A percentile compares a stretch with the other conserved stretches of the same genome.
Conservation (phyloP, 2,888 invertebrate species). For the Ichneumoninae sp. region DNA sequence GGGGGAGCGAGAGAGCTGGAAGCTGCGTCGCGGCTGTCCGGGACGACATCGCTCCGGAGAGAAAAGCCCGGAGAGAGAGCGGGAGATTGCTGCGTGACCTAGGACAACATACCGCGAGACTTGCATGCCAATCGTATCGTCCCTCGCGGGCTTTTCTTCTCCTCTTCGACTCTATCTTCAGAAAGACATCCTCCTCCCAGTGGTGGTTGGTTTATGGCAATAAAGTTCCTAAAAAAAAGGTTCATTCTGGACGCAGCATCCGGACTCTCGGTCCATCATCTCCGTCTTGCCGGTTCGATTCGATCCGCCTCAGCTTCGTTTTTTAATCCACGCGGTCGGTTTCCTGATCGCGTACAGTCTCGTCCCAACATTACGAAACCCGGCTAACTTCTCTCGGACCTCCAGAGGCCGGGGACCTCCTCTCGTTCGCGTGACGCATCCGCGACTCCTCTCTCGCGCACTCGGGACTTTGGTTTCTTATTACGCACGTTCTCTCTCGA, state of each 20-base stretch:
- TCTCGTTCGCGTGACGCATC: slow-evolving; percentile 53
- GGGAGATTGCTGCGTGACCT: slow-evolving; percentile 82
- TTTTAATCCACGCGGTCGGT: not conserved
- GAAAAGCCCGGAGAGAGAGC: slow-evolving; percentile 62
- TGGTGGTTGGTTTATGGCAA: slow-evolving; percentile 39
- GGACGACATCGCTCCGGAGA: slow-evolving; percentile 41
- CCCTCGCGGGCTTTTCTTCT: slow-evolving; percentile 34
- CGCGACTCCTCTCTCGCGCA: slow-evolving; percentile 7
- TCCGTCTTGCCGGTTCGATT: not conserved
- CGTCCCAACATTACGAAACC: slow-evolving; percentile 25
- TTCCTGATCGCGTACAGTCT: not conserved
- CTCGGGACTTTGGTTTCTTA: not conserved
- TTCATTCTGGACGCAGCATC: not conserved
- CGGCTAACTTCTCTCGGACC: not conserved
- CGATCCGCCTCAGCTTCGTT: not conserved
- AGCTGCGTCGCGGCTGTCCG: slow-evolving; percentile 28
- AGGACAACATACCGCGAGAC: slow-evolving; percentile 83
- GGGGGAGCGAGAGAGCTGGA: slow-evolving; percentile 40
- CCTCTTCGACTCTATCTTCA: slow-evolving; percentile 45
- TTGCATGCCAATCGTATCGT: slow-evolving; percentile 82
- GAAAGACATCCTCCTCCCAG: not conserved
- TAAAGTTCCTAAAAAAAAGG: not conserved
- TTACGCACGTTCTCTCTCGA: not conserved
- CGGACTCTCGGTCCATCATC: not conserved
- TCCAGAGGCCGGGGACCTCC: slow-evolving; percentile 7